These are phyloP conservation scores for Trinorchestia longiramus DNA, from an alignment of 1,140 invertebrate species.

Conservation along the genomic window DNA sequence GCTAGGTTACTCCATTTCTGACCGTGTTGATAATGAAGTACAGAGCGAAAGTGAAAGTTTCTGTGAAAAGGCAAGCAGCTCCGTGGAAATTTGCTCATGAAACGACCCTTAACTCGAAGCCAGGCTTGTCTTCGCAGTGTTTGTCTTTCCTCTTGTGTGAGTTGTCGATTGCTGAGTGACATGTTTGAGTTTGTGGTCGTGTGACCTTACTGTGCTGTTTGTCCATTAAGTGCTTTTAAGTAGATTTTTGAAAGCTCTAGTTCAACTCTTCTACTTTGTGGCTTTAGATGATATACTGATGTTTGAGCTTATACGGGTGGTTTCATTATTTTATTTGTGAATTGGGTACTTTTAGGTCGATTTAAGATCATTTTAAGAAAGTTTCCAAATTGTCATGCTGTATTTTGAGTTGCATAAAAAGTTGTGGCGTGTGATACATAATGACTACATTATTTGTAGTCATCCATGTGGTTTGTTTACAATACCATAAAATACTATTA, in stretches of 20 bases:
- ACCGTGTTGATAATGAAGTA: background rate
- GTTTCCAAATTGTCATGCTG: too few relatives aligned
- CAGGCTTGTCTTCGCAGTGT: background rate
- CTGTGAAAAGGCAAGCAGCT: background rate
- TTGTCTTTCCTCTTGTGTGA: background rate
- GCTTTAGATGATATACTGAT: too few relatives aligned
- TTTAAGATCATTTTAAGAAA: too few relatives aligned
- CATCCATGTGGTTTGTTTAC: too few relatives aligned
- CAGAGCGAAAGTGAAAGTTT: constrained; percentile 1
- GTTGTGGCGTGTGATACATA: too few relatives aligned
- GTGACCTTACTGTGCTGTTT: background rate
- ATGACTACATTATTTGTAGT: too few relatives aligned
- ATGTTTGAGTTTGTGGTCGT: background rate
- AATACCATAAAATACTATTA: too few relatives aligned
- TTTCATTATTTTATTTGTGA: too few relatives aligned
- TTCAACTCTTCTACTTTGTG: too few relatives aligned
- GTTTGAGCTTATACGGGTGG: too few relatives aligned
- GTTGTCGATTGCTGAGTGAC: background rate
- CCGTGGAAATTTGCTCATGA: background rate
- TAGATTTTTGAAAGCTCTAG: background rate
- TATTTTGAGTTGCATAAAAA: too few relatives aligned
- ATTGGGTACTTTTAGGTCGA: too few relatives aligned
- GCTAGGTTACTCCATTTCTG: background rate
- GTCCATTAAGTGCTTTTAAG: background rate
- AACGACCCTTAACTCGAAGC: background rate